A percentile compares a stretch with the other conserved stretches of the same genome.
Conservation (phyloP, 2,113 vertebrate species). For the Paratilapia polleni region DNA sequence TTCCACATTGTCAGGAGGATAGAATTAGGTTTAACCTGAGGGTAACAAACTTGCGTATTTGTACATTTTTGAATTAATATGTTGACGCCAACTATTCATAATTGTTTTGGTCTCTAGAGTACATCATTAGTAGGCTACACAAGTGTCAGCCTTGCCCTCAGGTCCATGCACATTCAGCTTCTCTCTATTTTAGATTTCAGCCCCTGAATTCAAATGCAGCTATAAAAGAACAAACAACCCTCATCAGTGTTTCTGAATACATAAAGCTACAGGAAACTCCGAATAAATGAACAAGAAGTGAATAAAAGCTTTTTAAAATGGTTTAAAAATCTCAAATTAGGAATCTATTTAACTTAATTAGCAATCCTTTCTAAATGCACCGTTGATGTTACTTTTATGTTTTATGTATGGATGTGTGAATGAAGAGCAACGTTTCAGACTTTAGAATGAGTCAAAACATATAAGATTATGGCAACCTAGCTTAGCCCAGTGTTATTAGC, state of each 20-base stretch:
- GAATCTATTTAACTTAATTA: neutral
- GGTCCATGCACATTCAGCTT: neutral
- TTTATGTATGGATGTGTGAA: neutral
- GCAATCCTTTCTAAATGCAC: neutral
- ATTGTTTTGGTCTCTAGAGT: neutral
- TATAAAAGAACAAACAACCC: neutral
- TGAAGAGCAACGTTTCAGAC: no score
- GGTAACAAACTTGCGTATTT: neutral
- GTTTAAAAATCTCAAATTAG: neutral
- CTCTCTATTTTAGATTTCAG: neutral
- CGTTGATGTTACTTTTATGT: neutral
- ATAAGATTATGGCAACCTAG: no score
- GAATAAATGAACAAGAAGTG: neutral
- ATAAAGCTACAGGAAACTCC: neutral
- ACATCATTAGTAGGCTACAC: neutral
- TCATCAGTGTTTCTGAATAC: neutral
- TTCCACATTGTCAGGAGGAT: neutral
- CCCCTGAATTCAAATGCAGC: neutral
- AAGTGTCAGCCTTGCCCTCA: neutral
- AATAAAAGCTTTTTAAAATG: neutral
- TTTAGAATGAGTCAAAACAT: no score
- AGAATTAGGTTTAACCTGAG: neutral
- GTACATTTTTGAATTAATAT: neutral
- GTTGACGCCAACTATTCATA: no score
- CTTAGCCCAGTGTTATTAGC: no score